phyloP scores from a whole-genome alignment of 2,113 vertebrate species.

The Corythornis cristatus region DNA sequence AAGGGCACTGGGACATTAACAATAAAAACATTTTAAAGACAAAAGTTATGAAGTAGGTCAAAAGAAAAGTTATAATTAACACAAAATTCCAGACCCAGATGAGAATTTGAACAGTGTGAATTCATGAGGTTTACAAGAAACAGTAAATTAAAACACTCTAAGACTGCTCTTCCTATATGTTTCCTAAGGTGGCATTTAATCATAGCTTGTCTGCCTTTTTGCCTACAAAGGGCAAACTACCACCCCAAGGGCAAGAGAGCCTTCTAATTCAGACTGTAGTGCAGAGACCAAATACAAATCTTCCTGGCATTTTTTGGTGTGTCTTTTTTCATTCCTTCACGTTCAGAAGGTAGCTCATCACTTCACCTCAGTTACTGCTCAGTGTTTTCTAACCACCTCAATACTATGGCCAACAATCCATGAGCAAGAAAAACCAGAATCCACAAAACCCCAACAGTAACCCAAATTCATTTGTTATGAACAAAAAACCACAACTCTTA shows the following conservation, averaged over 20 bases:
- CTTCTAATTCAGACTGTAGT: not conserved
- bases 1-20: not conserved
- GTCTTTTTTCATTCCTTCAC: not conserved
- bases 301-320: not conserved
- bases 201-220: not conserved
- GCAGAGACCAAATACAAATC: not conserved
- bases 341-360: not conserved
- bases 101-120: not conserved
- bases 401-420: not conserved
- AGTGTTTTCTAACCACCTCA: not conserved
- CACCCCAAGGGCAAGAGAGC: not conserved
- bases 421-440: not conserved
- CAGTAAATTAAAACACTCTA: not conserved
- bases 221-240: not conserved
- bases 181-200: slow-evolving; percentile 5
- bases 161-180: not conserved
- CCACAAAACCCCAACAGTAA: not conserved
- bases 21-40: not conserved
- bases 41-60: not conserved
- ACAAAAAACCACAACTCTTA: not conserved
- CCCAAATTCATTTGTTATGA: not conserved
- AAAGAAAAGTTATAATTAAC: not conserved
- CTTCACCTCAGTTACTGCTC: not conserved
- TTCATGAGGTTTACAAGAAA: not conserved
- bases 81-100: not conserved